phyloP scores from a whole-genome alignment of 2,888 invertebrate genomes.

The Timema podura region DNA sequence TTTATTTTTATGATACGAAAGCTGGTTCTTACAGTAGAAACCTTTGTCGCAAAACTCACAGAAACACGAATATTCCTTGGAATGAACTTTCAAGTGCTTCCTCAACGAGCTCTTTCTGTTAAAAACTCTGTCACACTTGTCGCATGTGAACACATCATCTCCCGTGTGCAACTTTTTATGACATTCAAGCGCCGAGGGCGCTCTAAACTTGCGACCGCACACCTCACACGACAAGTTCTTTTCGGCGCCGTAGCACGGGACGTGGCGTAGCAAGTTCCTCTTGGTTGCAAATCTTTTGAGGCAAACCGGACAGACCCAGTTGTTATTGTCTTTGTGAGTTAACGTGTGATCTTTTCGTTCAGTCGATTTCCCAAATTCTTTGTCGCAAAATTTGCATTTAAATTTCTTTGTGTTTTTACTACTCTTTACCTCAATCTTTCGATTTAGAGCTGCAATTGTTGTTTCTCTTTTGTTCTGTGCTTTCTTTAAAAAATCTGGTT shows the following conservation, averaged over 20 bases:
- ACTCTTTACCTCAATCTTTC: no score
- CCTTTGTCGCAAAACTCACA: constrained; percentile 27
- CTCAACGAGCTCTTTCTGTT: constrained; percentile 25
- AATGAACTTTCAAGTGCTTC: constrained; percentile 25
- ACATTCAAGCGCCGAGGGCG: no score
- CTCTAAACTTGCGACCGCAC: no score
- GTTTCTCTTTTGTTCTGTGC: no score
- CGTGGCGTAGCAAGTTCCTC: no score
- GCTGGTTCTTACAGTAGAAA: constrained; percentile 23
- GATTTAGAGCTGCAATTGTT: no score
- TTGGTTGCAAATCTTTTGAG: no score
- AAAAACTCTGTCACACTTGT: constrained; percentile 38
- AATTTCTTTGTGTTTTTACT: no score
- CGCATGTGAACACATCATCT: constrained; percentile 44
- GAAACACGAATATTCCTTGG: constrained; percentile 22
- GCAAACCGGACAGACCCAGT: no score
- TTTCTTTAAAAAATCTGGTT: no score
- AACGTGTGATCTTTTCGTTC: constrained; percentile 32
- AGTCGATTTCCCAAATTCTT: constrained; percentile 19
- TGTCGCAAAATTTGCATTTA: constrained; percentile 15
- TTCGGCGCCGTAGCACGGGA: no score
- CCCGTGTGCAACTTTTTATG: constrained; percentile 45
- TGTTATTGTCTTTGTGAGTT: constrained; percentile 16
- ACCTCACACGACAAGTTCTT: no score
- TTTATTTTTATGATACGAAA: constrained; percentile 21